phyloP scores from a whole-genome alignment of 1,140 invertebrate genomes.

The Acromyrmex echinatior region DNA sequence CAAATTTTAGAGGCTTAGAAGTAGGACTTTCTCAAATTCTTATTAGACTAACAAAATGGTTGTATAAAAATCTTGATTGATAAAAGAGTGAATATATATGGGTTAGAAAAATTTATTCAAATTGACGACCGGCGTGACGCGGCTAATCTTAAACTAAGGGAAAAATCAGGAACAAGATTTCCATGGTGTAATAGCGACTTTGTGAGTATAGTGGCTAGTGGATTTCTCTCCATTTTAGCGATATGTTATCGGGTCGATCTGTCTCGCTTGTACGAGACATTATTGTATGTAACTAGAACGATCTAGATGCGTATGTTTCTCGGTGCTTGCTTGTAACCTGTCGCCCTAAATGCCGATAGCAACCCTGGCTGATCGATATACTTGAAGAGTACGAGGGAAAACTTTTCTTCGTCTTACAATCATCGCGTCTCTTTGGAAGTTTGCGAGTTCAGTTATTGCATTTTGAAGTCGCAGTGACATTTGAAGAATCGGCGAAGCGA shows the following conservation, averaged over 20 bases:
- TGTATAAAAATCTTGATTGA: constrained; percentile 2
- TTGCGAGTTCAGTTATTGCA: constrained; percentile 48
- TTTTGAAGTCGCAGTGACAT: constrained; percentile 27
- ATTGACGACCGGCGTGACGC: not conserved
- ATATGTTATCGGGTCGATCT: constrained; percentile 68
- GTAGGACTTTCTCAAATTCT: not conserved
- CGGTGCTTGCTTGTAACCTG: constrained; percentile 5
- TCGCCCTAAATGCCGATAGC: not conserved
- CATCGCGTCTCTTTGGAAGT: constrained; percentile 5
- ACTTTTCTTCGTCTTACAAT: not conserved
- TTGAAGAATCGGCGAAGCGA: constrained; percentile 32
- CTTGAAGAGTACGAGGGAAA: constrained; percentile 11
- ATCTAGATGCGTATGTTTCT: constrained; percentile 70
- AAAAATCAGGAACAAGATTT: constrained; percentile 51
- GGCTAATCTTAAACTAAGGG: constrained; percentile 23
- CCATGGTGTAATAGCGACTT: not conserved
- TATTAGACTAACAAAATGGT: not conserved
- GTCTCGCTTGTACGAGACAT: constrained; percentile 67
- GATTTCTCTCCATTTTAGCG: constrained; percentile 27
- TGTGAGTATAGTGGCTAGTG: not conserved
- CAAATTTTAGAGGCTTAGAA: not conserved
- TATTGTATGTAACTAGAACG: constrained; percentile 73
- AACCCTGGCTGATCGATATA: not conserved
- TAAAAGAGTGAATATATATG: not conserved
- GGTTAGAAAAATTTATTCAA: constrained; percentile 6